Base-by-base conservation (phyloP, 2,113 vertebrate species). In the Tachysurus vachellii region DNA sequence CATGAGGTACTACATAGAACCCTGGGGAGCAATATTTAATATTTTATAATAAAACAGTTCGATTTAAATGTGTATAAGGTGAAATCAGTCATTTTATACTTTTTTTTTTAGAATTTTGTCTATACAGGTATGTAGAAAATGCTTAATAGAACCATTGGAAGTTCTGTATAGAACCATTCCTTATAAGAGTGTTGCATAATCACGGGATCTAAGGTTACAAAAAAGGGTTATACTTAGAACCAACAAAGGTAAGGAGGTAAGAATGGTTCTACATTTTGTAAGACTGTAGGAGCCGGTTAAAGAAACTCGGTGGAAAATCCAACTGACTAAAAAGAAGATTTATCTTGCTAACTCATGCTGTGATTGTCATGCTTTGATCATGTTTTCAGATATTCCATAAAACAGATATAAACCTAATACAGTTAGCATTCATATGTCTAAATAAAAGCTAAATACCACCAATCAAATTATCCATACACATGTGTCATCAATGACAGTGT, bases 381-480 rank as follows among this genome's bases (percentile, higher is more conserved):
- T 57, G 28, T 59, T 59, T 80, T 80, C 36, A 42, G 31, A 80
- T 42, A 42, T 59, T 12, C 28, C 79, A 59, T 6, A 59, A 59
- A 80, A 36, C 10, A 59, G 79, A 23, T 54, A 80, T 13, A 23
- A 42, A 17, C 31, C 28, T 59, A 59, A 80, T 80, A n/a, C 12
- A 53, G 59, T 80, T 17, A 2, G 54, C 21, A 36, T 80, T 7
- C 53, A 77, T 53, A 77, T 54, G 44, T n/a, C n/a, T n/a, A n/a
- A n/a, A n/a, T n/a, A n/a, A n/a, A n/a, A n/a, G n/a, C 47, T 56
- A 79, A 79, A 79, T 56, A 56, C 53, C 76, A 79, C 50, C 75
- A 28, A 12, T 77, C 75, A 54, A 77, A 77, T 79, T 79, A 56
- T 79, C 8, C 53, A 56, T 54, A 13, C 47, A 28, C 75, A 76